Percentiles rank a stretch among this genome's conserved stretches.
phyloP scores from a whole-genome alignment of 2,888 invertebrate species.

The Nemapogon koenigi region DNA sequence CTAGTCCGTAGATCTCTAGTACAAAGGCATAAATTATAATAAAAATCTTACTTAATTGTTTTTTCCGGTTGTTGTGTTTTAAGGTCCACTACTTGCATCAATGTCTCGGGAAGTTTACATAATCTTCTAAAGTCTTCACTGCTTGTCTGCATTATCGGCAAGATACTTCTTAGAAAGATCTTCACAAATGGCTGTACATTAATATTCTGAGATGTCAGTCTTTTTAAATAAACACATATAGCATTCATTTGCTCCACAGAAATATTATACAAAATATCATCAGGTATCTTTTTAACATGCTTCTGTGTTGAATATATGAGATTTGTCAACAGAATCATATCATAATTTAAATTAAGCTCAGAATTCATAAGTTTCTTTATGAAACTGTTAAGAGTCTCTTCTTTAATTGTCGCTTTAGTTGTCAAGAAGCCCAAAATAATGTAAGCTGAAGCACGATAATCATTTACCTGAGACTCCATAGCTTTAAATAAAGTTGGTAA shows the following conservation, averaged over 20 bases:
- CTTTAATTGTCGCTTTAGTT: conserved; percentile 68
- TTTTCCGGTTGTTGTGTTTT: conserved; percentile 57
- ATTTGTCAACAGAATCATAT: conserved; percentile 71
- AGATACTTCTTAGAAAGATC: conserved; percentile 59
- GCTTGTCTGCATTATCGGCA: conserved; percentile 56
- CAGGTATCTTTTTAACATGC: conserved; percentile 51
- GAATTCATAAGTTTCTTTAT: conserved; percentile 43
- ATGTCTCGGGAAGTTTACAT: conserved; percentile 58
- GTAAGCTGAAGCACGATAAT: conserved; percentile 77
- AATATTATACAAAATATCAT: conserved; percentile 54
- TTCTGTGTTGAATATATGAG: conserved; percentile 73
- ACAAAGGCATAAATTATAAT: background rate
- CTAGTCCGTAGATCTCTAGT: too few species aligned
- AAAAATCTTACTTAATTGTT: conserved; percentile 60
- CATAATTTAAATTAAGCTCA: conserved; percentile 49
- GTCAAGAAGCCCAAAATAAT: conserved; percentile 76
- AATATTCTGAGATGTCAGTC: conserved; percentile 60
- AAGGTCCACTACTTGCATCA: conserved; percentile 68
- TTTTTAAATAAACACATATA: conserved; percentile 49
- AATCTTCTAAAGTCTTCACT: conserved; percentile 50
- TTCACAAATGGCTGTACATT: conserved; percentile 63
- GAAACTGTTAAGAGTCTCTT: conserved; percentile 68
- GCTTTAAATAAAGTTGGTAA: conserved; percentile 76
- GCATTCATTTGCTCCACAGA: conserved; percentile 36
- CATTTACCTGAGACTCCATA: conserved; percentile 69